These are phyloP conservation scores for Acleris cristana DNA, from an alignment of 2,888 invertebrate species.

Conservation along the genomic window DNA sequence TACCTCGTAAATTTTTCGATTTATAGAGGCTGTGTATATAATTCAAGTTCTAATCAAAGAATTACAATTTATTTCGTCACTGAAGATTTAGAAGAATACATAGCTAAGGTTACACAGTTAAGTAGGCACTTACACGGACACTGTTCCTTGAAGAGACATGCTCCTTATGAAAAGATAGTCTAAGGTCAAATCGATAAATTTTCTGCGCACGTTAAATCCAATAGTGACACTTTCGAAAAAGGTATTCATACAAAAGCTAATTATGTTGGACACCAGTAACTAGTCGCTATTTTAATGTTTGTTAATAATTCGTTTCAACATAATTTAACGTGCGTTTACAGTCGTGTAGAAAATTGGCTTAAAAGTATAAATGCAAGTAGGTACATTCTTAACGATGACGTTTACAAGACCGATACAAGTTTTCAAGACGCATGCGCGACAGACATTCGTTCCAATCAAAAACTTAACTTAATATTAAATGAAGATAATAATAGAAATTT, in stretches of 20 bases:
- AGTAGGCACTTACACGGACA: slow-evolving; percentile 27
- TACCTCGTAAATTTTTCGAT: background rate
- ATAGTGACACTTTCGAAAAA: too few relatives aligned
- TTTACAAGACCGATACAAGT: background rate
- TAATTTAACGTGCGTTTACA: background rate
- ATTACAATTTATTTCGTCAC: too few relatives aligned
- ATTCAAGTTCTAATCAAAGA: background rate
- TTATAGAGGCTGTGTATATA: background rate
- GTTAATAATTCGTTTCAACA: background rate
- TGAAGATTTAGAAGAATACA: background rate
- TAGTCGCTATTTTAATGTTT: too few relatives aligned
- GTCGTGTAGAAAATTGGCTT: slow-evolving; percentile 5
- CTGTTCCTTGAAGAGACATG: background rate
- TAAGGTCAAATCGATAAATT: too few relatives aligned
- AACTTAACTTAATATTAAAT: slow-evolving; percentile 31
- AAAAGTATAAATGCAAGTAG: slow-evolving; percentile 34
- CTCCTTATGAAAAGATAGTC: too few relatives aligned
- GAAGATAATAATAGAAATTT: slow-evolving; percentile 55
- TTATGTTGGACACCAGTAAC: too few relatives aligned
- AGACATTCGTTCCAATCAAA: slow-evolving; percentile 20
- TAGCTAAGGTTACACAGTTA: slow-evolving; percentile 3
- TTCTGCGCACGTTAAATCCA: too few relatives aligned
- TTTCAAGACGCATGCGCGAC: slow-evolving; percentile 12
- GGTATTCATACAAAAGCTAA: too few relatives aligned
- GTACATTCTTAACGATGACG: slow-evolving; percentile 18